Percentiles rank a stretch among this genome's conserved stretches.
phyloP scores from a whole-genome alignment of 2,797 vertebrate species.

The Emys orbicularis region DNA sequence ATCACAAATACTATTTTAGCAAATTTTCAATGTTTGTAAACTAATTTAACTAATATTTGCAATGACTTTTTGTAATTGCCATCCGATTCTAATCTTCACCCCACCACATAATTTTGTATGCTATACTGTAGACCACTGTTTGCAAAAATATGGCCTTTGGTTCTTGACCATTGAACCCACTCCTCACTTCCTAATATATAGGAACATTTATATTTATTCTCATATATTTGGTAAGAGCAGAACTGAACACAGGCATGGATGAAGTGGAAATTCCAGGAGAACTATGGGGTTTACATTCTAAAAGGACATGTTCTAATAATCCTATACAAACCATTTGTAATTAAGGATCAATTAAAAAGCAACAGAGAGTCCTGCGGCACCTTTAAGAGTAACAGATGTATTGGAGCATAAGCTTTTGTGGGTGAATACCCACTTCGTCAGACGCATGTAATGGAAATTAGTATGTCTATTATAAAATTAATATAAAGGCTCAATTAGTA shows the following conservation, averaged over 20 bases:
- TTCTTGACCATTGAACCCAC: constrained; percentile 15
- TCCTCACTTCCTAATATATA: constrained; percentile 4
- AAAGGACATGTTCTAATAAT: neutral
- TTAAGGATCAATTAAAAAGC: neutral
- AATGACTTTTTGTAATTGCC: constrained; percentile 16
- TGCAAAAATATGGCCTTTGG: neutral
- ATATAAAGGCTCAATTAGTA: neutral
- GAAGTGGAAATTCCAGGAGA: constrained; percentile 38
- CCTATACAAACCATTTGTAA: neutral
- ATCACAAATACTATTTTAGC: constrained; percentile 10
- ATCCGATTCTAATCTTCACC: neutral
- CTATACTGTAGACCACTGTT: neutral
- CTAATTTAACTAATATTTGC: neutral
- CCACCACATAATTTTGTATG: neutral
- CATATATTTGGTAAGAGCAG: neutral
- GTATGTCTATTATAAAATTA: too few species aligned
- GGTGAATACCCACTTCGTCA: too few species aligned
- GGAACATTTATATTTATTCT: neutral
- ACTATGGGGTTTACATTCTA: constrained; percentile 10
- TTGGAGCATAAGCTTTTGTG: too few species aligned
- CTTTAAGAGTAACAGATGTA: too few species aligned
- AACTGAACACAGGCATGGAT: constrained; percentile 2
- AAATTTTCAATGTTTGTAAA: neutral
- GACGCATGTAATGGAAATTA: too few species aligned
- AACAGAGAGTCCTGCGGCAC: too few species aligned